Base-by-base conservation (phyloP, 2,888 invertebrate genomes). In the Griposia aprilina region DNA sequence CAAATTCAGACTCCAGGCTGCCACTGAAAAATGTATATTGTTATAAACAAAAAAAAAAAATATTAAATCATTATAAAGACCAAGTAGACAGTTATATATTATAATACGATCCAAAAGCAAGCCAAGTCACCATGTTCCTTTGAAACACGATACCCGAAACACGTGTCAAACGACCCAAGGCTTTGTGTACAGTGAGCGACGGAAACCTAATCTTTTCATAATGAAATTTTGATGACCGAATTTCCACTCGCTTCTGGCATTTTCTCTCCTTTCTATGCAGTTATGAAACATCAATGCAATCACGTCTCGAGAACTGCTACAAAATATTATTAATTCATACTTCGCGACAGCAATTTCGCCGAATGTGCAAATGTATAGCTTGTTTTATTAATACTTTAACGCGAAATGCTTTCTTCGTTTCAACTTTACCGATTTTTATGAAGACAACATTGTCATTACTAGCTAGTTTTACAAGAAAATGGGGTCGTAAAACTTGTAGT, bases 191-290 rank as follows among this genome's bases (percentile, higher is more conserved):
- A 55, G 11, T n/a, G 30, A 45, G 30, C 63, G 67, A 52, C 62
- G 73, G 84, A 80, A 80, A 84, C 80, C 84, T 84, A 84, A 84
- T 81, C 67, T 84, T 84, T 81, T 72, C 57, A 62, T 81, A 81
- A 81, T 81, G 84, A 81, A 80, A 67, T 81, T 80, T 73, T 84
- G 81, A 81, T 80, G 81, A 80, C 84, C 73, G 17, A 72, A 57
- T 80, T 78, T 78, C 57, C 45, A 67, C 48, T 66, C 48, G 57
- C 67, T 81, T 41, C 60, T 62, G 73, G 84, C 62, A 26, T 26
- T 84, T 62, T 36, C 68, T 63, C 26, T 30, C 36, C 41, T 68
- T 57, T 45, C 57, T 45, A 48, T 80, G 81, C 80, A 81, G 66
- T 62, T 81, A 71, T 50, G 55, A 65, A 60, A 81, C 72, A 57